Evolutionary conservation across 35 echinoderm and acorn worm species (phyloP).

Genomic region (Ophioderma brevispina): DNA sequence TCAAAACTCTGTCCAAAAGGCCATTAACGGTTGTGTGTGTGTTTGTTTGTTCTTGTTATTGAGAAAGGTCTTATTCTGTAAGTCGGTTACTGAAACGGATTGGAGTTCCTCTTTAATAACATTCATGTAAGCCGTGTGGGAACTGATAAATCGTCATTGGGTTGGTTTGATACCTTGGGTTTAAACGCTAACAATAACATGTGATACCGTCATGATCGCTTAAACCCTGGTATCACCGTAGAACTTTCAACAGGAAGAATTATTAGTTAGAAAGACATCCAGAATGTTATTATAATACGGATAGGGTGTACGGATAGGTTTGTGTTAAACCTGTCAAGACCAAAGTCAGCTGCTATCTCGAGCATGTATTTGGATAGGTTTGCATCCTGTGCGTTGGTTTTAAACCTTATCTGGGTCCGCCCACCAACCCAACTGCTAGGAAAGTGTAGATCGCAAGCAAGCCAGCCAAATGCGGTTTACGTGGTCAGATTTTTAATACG

Average conservation of each 20-base stretch:
- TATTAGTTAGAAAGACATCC: conserved; percentile 10
- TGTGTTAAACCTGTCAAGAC: conserved; percentile 5
- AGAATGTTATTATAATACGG: not conserved
- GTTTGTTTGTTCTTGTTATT: no score
- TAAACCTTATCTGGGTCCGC: not conserved
- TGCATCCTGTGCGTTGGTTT: no score
- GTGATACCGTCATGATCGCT: conserved; percentile 23
- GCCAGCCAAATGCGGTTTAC: conserved; percentile 20
- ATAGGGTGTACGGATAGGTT: no score
- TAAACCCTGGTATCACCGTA: not conserved
- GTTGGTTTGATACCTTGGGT: not conserved
- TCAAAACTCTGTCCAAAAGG: not conserved
- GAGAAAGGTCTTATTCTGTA: not conserved
- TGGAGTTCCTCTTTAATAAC: conserved; percentile 4
- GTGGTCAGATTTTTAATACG: not conserved
- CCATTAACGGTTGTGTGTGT: not conserved
- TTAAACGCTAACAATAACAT: not conserved
- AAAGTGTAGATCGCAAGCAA: conserved; percentile 24
- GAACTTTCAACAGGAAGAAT: conserved; percentile 10
- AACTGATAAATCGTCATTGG: conserved; percentile 3
- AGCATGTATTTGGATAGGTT: not conserved
- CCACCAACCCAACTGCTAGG: conserved; percentile 26
- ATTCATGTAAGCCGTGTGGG: not conserved
- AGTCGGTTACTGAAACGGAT: not conserved
- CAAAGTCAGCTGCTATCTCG: conserved; percentile 23